These are phyloP conservation scores for Halcyon leucocephala DNA, from an alignment of 2,797 vertebrate species.

Conservation along the genomic window DNA sequence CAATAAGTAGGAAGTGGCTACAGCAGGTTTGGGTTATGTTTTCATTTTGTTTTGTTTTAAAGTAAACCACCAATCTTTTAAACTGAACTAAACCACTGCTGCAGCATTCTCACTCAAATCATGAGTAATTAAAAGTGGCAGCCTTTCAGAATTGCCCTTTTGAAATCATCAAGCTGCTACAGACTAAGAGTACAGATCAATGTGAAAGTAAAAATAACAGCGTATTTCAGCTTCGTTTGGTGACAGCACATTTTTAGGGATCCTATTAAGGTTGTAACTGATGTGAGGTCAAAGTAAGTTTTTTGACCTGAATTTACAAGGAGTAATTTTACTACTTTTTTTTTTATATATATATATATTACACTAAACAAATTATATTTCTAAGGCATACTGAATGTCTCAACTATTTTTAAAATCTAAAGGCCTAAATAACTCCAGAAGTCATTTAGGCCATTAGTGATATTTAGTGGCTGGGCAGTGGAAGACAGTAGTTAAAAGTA, in stretches of 20 bases:
- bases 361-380: not conserved
- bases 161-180: not conserved
- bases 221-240: not conserved
- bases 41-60: not conserved
- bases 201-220: not conserved
- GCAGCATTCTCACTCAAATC: not conserved
- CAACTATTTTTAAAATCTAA: not conserved
- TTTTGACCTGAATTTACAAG: not conserved
- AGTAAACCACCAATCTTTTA: not conserved
- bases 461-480: not conserved
- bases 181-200: not conserved
- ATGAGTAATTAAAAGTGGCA: not conserved
- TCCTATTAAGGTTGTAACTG: not conserved
- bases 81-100: not conserved
- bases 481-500: not conserved
- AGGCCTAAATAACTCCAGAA: not conserved
- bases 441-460: not conserved
- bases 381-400: not conserved
- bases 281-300: not conserved
- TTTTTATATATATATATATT: not conserved
- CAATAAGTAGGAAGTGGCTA: not conserved
- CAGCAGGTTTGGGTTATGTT: not conserved
- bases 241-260: not conserved
- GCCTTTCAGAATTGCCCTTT: not conserved
- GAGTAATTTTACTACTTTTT: not conserved